A percentile compares a stretch with the other conserved stretches of the same genome.
phyloP scores from a whole-genome alignment of 2,888 invertebrate genomes.

The Trichogramma dendrolimi region DNA sequence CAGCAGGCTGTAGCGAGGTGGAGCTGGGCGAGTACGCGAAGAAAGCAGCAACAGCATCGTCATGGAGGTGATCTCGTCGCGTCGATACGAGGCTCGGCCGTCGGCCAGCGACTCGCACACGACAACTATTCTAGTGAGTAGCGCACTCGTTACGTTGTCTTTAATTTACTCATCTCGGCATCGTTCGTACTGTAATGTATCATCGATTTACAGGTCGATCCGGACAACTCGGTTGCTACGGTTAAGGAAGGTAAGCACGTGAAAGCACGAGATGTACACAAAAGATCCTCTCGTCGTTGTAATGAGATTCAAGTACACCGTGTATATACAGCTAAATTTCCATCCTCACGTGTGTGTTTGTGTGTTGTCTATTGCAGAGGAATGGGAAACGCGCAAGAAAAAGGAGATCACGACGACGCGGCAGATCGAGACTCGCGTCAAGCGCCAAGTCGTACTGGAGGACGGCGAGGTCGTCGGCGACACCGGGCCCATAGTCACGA shows the following conservation, averaged over 20 bases:
- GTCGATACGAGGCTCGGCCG: constrained; percentile 49
- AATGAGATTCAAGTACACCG: neutral
- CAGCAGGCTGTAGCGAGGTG: constrained; percentile 4
- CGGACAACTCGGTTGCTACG: constrained; percentile 75
- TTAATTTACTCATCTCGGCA: neutral
- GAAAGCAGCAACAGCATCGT: constrained; percentile 21
- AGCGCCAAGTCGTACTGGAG: constrained; percentile 82
- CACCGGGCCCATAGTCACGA: constrained; percentile 84
- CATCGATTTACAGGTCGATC: constrained; percentile 59
- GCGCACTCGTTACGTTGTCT: neutral
- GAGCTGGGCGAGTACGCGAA: constrained; percentile 9
- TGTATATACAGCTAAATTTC: neutral
- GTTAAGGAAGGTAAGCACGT: constrained; percentile 73
- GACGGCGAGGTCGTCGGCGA: constrained; percentile 87
- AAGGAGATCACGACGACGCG: constrained; percentile 84
- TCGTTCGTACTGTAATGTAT: neutral
- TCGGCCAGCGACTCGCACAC: constrained; percentile 40
- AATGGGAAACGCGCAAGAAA: constrained; percentile 88
- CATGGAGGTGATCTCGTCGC: constrained; percentile 51
- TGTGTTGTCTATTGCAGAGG: constrained; percentile 60
- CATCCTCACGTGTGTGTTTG: neutral
- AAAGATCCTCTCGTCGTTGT: neutral
- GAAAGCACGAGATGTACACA: constrained; percentile 39
- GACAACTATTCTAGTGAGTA: constrained; percentile 41
- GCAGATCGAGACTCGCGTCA: constrained; percentile 86